These are phyloP conservation scores for Triops longicaudatus DNA, from an alignment of 1,140 invertebrate species.

Conservation along the genomic window DNA sequence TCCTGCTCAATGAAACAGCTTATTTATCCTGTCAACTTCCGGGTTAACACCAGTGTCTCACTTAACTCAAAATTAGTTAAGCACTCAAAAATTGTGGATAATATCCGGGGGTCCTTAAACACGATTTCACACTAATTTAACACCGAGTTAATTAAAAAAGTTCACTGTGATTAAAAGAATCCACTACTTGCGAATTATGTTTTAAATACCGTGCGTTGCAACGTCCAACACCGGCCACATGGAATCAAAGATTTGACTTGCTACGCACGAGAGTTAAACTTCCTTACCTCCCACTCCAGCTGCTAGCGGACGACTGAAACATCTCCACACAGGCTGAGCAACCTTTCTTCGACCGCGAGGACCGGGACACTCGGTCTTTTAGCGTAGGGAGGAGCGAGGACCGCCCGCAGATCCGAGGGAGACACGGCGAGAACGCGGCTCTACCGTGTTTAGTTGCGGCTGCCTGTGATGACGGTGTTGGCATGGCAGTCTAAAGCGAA, in stretches of 20 bases:
- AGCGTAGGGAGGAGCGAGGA: not conserved
- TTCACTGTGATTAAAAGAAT: not conserved
- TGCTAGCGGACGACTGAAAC: not conserved
- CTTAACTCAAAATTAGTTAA: not conserved
- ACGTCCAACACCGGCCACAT: not conserved
- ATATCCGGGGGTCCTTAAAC: not conserved
- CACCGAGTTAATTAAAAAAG: not conserved
- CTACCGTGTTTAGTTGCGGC: not conserved
- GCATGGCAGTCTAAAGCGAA: slow-evolving; percentile 2
- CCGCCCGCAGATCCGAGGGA: not conserved
- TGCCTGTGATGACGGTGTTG: slow-evolving; percentile 4
- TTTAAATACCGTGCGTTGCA: not conserved
- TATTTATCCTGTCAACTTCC: not conserved
- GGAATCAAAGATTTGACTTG: not conserved
- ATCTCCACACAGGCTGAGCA: not conserved
- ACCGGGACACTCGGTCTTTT: not conserved
- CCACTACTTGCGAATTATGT: not conserved
- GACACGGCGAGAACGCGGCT: not conserved
- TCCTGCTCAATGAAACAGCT: not conserved
- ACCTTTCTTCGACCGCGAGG: not conserved
- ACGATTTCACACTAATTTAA: not conserved
- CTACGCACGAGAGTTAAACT: not conserved
- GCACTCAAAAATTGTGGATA: not conserved
- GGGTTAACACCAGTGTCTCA: not conserved
- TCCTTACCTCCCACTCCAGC: not conserved